A percentile compares a stretch with the other conserved stretches of the same genome.
Evolutionary conservation across 2,113 vertebrate species (phyloP).

Genomic region (Tetraodon nigroviridis): DNA sequence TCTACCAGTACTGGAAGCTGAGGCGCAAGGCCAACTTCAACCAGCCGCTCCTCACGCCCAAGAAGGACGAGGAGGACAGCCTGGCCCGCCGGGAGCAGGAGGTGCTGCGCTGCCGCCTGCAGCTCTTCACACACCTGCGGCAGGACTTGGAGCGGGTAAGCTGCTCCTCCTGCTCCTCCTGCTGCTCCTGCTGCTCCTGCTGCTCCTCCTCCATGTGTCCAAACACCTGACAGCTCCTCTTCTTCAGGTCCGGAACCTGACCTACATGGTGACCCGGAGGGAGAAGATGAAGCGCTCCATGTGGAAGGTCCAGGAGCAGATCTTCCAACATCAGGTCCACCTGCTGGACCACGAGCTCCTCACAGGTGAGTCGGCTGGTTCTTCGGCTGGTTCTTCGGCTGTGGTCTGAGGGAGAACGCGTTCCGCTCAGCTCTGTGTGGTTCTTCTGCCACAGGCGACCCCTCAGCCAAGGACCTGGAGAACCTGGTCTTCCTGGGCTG

Average conservation of each 20-base stretch:
- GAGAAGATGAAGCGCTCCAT: conserved; percentile 96
- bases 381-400: not conserved
- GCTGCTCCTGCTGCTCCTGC: conserved; percentile 83
- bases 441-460: conserved; percentile 32
- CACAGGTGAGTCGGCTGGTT: conserved; percentile 74
- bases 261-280: conserved; percentile 96
- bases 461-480: conserved; percentile 66
- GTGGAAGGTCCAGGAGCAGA: conserved; percentile 94
- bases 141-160: conserved; percentile 97
- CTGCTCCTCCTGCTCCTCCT: conserved; percentile 48
- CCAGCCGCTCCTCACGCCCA: conserved; percentile 92
- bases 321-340: conserved; percentile 85
- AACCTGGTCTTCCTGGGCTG: conserved; percentile 76
- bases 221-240: no score
- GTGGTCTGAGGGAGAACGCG: no score
- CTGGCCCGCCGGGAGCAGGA: conserved; percentile 92
- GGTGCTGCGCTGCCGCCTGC: conserved; percentile 87
- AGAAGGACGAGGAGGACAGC: conserved; percentile 94
- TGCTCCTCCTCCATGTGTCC: not conserved
- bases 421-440: not conserved
- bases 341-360: conserved; percentile 84
- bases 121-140: conserved; percentile 94
- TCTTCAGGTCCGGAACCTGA: conserved; percentile 91
- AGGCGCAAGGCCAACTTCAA: conserved; percentile 94
- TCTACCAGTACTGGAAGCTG: conserved; percentile 97